Evolutionary conservation across 2,888 invertebrate species (phyloP), one percentile per base, ranked within the genome.

Genomic region (Apomyelois bistriatella): DNA sequence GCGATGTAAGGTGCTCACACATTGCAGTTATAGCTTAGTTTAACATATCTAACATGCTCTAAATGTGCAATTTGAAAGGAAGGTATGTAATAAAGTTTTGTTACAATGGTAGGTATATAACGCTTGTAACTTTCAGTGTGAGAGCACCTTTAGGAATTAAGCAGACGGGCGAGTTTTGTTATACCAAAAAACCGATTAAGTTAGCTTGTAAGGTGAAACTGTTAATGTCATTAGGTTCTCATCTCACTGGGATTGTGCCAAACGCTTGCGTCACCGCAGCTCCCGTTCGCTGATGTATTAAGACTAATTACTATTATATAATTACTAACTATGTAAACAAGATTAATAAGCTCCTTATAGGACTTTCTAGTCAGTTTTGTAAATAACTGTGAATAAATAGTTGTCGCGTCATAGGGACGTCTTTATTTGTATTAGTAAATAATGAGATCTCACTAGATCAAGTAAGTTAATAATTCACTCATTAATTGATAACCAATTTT

Each of bases 371-470:
- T 90, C 89, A 88, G 80, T 85, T 75, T 82, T 88, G 88, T 88
- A 90, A 82, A 88, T 88, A 90, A 83, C 78, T 90, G 89, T 90
- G 89, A 90, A 89, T 90, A 90, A 70, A 79, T 86, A 87, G 83
- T 82, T 78, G 82, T 77, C 80, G 71, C 85, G 86, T 84, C 86
- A 70, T 72, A 78, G 65, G 62, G 85, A 74, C 86, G 85, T 75
- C 80, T 82, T 84, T 83, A 85, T 85, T 85, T 84, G 79, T 81
- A 83, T 75, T 87, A 88, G 87, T 65, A 66, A 85, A 83, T 87
- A 87, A 81, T 68, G 74, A 74, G 89, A 90, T 90, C 90, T 90
- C 90, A 88, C 81, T 90, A 89, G 87, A 80, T 87, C 84, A 71
- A 72, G 80, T 89, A 89, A 89, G 86, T 79, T 88, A 85, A 73